Base-by-base conservation (phyloP, 2,888 invertebrate genomes). In the Elegia similella region DNA sequence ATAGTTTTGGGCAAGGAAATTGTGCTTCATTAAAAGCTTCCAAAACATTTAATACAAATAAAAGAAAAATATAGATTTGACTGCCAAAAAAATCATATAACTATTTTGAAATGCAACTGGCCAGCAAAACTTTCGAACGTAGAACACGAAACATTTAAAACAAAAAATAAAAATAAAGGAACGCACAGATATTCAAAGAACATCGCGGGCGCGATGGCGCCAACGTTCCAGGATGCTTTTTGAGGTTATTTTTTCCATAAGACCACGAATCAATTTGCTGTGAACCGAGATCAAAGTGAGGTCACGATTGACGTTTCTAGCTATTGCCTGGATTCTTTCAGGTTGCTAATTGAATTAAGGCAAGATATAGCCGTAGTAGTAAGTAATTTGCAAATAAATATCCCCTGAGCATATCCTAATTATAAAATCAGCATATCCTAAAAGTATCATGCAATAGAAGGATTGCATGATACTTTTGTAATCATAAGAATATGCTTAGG, bases 201-300 rank as follows among this genome's bases (percentile, higher is more conserved):
- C 81, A 82, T 77, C 80, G 70, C 76, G 79, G 84, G 84, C 78
- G 83, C 84, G 88, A 86, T 88, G 90, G 90, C 90, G 90, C 90
- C 90, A 87, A 83, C 84, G 84, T 84, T 85, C 84, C 82, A 69
- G 50, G 34, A 17, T 50, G 48, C 13, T 50, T 50, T 64, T n/a
- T 38, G 10, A 38, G 68, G 78, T 72, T 72, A 68, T 63, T 73
- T 79, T 81, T 78, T 79, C 75, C 67, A 60, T 63, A 59, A 60
- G 73, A 68, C 80, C 82, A 82, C 82, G 84, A 81, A 87, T 88
- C 87, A 88, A 88, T 88, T 88, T 88, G 87, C 86, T 85, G 72
- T 62, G 73, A 75, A 69, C 70, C 75, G 73, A 70, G 71, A 62
- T 53, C 58, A 54, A 30, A 23, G 23, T 32, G 76, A 78, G 80